Evolutionary conservation across 2,113 vertebrate genomes (phyloP).

Genomic region (Lasiurus borealis): DNA sequence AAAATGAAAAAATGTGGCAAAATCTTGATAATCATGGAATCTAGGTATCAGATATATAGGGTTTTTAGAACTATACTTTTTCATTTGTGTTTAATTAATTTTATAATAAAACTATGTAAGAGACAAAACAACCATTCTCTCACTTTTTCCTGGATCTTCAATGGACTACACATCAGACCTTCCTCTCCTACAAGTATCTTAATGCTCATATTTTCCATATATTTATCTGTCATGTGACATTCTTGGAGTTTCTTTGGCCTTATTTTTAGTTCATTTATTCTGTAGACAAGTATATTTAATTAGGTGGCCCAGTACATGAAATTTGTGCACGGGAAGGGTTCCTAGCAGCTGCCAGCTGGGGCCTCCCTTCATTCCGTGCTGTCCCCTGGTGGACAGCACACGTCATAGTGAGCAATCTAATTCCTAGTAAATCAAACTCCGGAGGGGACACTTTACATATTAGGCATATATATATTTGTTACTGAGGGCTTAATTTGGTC

Average conservation of each 20-base stretch:
- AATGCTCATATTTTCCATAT: background rate
- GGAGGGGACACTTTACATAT: too few relatives aligned
- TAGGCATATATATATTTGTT: background rate
- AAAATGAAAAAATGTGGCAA: slow-evolving; percentile 21
- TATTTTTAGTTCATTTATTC: slow-evolving; percentile 57
- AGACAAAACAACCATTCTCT: background rate
- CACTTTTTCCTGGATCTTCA: background rate
- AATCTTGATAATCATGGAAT: slow-evolving; percentile 30
- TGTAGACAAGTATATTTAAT: slow-evolving; percentile 40
- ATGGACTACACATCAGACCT: background rate
- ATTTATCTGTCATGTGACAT: slow-evolving; percentile 36
- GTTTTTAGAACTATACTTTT: slow-evolving; percentile 38
- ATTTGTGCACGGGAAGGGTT: too few relatives aligned
- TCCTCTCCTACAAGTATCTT: background rate
- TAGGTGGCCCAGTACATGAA: too few relatives aligned
- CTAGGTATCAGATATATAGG: background rate
- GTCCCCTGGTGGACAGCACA: too few relatives aligned
- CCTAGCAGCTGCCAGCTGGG: too few relatives aligned
- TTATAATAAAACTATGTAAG: background rate
- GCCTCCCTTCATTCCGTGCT: too few relatives aligned
- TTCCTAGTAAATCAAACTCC: too few relatives aligned
- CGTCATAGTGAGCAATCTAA: too few relatives aligned
- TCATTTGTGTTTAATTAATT: slow-evolving; percentile 39
- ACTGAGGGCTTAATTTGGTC: slow-evolving; percentile 38
- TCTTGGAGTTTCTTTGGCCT: slow-evolving; percentile 43